Evolutionary conservation across 2,888 invertebrate species (phyloP).

Genomic region (Conus canariensis): DNA sequence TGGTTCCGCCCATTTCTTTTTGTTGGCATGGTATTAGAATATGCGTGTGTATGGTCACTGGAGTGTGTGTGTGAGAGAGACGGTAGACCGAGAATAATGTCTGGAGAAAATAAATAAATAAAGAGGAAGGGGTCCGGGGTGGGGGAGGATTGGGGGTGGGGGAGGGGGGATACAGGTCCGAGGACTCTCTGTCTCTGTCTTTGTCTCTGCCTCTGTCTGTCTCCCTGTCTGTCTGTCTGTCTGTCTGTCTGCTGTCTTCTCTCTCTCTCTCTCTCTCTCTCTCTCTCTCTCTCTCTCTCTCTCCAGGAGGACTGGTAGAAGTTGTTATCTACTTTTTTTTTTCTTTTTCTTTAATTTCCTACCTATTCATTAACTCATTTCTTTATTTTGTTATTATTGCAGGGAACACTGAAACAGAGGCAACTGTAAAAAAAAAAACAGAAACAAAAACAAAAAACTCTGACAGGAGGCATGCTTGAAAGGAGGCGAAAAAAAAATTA

Average conservation of each 20-base stretch:
- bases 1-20: neutral
- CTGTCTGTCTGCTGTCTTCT: constrained; percentile 19
- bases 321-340: neutral
- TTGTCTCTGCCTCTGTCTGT: constrained; percentile 2
- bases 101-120: no score
- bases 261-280: constrained; percentile 27
- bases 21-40: neutral
- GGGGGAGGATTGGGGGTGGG: no score
- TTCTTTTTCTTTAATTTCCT: neutral
- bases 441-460: neutral
- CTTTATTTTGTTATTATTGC: no score
- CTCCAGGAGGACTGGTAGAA: no score
- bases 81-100: no score
- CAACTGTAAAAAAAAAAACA: neutral
- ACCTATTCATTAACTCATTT: neutral
- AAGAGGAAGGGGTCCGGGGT: no score
- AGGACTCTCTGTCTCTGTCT: neutral
- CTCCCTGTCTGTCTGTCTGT: constrained; percentile 34
- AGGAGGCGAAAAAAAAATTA: no score
- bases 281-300: neutral
- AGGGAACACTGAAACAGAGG: neutral
- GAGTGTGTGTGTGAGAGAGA: neutral
- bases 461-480: no score
- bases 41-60: neutral
- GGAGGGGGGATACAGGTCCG: no score